Base-by-base conservation (phyloP, 2,888 invertebrate species). In the Nasonovia ribisnigri region DNA sequence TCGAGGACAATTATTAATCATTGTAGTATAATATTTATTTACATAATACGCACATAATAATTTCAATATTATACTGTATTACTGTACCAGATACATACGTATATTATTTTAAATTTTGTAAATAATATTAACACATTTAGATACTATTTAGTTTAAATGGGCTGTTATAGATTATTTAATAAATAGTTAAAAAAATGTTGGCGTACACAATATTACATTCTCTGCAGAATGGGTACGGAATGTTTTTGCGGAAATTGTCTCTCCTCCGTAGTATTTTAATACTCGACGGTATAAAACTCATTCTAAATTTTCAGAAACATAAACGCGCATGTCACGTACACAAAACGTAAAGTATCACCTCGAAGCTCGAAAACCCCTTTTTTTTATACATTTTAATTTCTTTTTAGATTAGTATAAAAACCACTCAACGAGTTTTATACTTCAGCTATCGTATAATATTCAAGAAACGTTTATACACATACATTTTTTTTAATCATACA, bases 401-500 rank as follows among this genome's bases (percentile, higher is more conserved):
- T 36, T 77, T 77, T 36, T 77, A 77, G 77, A 77, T 77, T 77
- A 36, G 20, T 77, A 36, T 42, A 36, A 77, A 77, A 42, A 84
- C 84, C 43, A 84, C 84, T 84, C 84, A 11, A 84, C 84, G 84
- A 29, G 84, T 84, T 84, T 43, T 84, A 84, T 42, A 43, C 77
- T 36, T 77, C 20, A 8, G 36, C 77, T 20, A 42, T 77, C 36
- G 20, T 77, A 77, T 77, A 77, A 36, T 42, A 36, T 77, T 77
- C 8, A 36, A 36, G 77, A 36, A 29, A 42, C 77, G 36, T 77
- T 77, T 77, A 77, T 36, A 77, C 36, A 20, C 36, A 8, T 20
- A 20, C 20, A 36, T 36, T 77, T 26, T 77, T 77, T 77, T 77
- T 77, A 77, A 77, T 77, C 36, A 77, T 77, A 36, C 77, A 77